Conservation (phyloP, 2,113 vertebrate species). For the Perognathus longimembris region DNA sequence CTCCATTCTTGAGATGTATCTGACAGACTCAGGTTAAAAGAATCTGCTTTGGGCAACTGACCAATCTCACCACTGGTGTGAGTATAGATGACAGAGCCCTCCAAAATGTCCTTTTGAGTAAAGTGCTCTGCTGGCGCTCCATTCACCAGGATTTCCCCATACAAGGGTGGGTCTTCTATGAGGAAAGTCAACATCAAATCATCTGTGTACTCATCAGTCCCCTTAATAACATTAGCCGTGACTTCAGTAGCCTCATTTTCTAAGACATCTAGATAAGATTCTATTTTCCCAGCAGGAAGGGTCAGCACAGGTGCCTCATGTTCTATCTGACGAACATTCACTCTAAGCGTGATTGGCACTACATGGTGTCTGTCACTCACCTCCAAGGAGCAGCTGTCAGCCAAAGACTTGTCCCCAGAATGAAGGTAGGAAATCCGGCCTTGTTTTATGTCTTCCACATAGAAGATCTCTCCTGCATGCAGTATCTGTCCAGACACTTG, state of each 20-base stretch:
- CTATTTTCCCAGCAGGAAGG: conserved; percentile 92
- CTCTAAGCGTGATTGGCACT: conserved; percentile 93
- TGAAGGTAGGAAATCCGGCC: conserved; percentile 92
- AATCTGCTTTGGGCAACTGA: conserved; percentile 90
- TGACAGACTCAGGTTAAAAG: conserved; percentile 95
- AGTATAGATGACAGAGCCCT: conserved; percentile 92
- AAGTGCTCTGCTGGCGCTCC: conserved; percentile 91
- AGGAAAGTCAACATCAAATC: conserved; percentile 96
- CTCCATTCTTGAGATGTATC: conserved; percentile 95
- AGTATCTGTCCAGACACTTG: conserved; percentile 88
- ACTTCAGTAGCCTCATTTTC: conserved; percentile 96
- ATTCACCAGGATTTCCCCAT: conserved; percentile 92
- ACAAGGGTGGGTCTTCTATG: conserved; percentile 90
- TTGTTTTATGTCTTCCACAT: conserved; percentile 90
- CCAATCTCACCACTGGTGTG: conserved; percentile 96
- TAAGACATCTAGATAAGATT: conserved; percentile 93
- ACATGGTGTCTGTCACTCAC: conserved; percentile 94
- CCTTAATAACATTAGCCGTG: conserved; percentile 93
- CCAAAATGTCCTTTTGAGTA: conserved; percentile 94
- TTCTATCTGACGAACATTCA: conserved; percentile 90
- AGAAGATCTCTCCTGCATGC: conserved; percentile 89
- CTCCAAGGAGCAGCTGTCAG: conserved; percentile 92
- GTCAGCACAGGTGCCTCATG: conserved; percentile 88
- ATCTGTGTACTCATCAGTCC: conserved; percentile 90
- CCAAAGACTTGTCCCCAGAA: conserved; percentile 89